Conservation (phyloP, 2,888 invertebrate genomes). For the Acleris cristana region DNA sequence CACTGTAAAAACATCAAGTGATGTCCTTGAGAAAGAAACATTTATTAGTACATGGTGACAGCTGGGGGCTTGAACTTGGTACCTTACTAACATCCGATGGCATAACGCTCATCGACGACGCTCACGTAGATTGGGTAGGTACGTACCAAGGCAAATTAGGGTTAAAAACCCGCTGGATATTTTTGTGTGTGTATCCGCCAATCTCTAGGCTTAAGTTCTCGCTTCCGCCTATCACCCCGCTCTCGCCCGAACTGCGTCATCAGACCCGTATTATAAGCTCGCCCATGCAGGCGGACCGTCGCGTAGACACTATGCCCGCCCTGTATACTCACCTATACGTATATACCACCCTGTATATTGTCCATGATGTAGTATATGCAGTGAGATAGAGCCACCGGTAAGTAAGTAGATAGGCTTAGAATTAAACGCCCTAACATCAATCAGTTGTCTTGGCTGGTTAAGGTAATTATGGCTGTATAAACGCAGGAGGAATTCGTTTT, state of each 20-base stretch:
- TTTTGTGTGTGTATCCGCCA: too few species aligned
- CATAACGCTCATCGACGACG: too few species aligned
- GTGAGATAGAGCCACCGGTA: neutral
- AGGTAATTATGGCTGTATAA: too few species aligned
- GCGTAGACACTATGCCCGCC: slow-evolving; percentile 49
- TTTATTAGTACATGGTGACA: too few species aligned
- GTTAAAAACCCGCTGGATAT: too few species aligned
- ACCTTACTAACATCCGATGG: too few species aligned
- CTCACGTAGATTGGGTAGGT: too few species aligned
- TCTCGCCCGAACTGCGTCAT: slow-evolving; percentile 60
- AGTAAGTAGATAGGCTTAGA: slow-evolving; percentile 4
- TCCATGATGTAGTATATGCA: slow-evolving; percentile 7
- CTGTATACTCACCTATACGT: slow-evolving; percentile 40
- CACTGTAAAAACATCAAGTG: too few species aligned
- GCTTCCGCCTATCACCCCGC: slow-evolving; percentile 40
- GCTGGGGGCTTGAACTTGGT: too few species aligned
- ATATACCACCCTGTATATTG: slow-evolving; percentile 37
- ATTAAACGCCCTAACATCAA: neutral
- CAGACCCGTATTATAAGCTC: slow-evolving; percentile 72
- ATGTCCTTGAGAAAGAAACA: too few species aligned
- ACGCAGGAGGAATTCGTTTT: too few species aligned
- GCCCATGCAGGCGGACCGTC: slow-evolving; percentile 64
- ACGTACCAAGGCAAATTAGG: too few species aligned
- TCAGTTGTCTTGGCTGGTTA: neutral
- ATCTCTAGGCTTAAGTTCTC: slow-evolving; percentile 1